Evolutionary conservation across 1,140 invertebrate species (phyloP), one percentile per base, ranked within the genome.

Genomic region (Formica exsecta): DNA sequence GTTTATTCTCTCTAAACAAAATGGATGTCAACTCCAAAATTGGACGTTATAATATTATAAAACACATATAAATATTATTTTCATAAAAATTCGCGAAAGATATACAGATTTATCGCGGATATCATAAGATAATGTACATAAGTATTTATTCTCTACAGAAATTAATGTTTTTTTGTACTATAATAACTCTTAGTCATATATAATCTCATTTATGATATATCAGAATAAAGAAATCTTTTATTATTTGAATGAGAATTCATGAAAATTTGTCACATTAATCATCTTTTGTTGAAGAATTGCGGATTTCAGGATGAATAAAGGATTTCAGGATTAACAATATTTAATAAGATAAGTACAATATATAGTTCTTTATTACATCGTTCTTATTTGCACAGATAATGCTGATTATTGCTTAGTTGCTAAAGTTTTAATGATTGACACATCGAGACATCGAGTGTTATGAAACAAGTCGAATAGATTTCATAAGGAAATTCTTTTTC

Each of bases 351-450:
- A 36, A 83, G 87, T 81, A 90, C 88, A 89, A 91, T 85, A 89
- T 90, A 81, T 81, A 85, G 71, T 81, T 89, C 61, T 87, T 89
- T 89, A 90, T 90, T 91, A 88, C 59, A 86, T 48, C 44, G 54
- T 83, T 87, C 74, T 83, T 75, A 85, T 89, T 93, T 92, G 89
- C 92, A 92, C 90, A 93, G 87, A 92, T 85, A 88, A 91, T 91
- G 90, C 77, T 92, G 81, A 87, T 93, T 93, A 94, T 93, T 94
- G 92, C 92, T 94, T 92, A 93, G 86, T 89, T 80, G 75, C 87
- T 92, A 91, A 86, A 90, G 83, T 92, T 92, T 92, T 87, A 87
- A 84, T 89, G 90, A 92, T 89, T 91, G 92, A 93, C 87, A 94
- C 93, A 92, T 92, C 86, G 71, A 94, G 89, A 94, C 90, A 89